Evolutionary conservation across 2,113 vertebrate genomes (phyloP).

Genomic region (Herpetotheres cachinnans): DNA sequence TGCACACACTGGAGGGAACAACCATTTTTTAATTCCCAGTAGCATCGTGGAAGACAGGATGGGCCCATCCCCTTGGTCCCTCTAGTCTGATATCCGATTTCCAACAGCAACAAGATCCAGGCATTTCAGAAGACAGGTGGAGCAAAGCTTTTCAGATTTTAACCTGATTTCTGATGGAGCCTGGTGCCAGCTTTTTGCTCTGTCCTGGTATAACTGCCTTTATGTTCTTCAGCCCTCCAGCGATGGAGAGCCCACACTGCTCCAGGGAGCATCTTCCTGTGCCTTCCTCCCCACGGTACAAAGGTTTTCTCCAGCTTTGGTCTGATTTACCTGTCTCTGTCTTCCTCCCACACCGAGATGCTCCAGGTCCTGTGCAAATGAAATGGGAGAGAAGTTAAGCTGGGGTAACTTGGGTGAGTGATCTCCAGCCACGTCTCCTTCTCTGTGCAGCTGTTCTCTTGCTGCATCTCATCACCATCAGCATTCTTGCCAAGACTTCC

Average conservation of each 20-base stretch:
- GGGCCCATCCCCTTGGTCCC: not conserved
- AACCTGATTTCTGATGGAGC: not conserved
- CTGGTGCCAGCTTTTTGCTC: not conserved
- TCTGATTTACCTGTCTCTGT: not conserved
- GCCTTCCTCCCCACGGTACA: not conserved
- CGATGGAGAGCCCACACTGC: rapidly evolving
- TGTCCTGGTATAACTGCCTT: not conserved
- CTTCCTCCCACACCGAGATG: not conserved
- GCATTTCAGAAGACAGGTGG: not conserved
- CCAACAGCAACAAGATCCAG: not conserved
- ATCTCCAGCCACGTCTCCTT: not conserved
- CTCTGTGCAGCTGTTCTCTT: not conserved
- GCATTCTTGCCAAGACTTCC: not conserved
- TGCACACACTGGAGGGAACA: not conserved
- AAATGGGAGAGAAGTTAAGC: not conserved
- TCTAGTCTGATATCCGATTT: not conserved
- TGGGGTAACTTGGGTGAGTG: not conserved
- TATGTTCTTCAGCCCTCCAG: not conserved
- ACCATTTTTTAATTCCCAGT: not conserved
- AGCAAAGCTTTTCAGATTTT: not conserved
- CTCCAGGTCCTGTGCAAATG: not conserved
- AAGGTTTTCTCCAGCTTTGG: not conserved
- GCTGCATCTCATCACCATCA: not conserved
- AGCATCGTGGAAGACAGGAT: not conserved
- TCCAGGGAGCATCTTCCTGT: not conserved